Conservation (phyloP, 2,113 vertebrate species). For the Melanostigma gelatinosum region DNA sequence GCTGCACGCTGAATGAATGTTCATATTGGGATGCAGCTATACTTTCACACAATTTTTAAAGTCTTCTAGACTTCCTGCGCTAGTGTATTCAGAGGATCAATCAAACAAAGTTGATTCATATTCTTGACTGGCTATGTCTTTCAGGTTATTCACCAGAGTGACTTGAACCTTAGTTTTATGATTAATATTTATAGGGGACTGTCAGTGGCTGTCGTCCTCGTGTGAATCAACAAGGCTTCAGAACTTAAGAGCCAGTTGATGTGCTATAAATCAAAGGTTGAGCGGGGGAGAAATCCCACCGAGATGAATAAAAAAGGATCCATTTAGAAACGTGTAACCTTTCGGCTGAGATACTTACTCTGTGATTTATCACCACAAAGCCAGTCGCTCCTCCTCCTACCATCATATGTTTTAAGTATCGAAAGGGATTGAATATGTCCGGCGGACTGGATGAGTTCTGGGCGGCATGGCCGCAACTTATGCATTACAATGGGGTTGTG, state of each 20-base stretch:
- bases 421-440: conserved; percentile 65
- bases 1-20: conserved; percentile 14
- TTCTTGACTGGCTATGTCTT: conserved; percentile 56
- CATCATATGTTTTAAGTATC: conserved; percentile 61
- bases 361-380: conserved; percentile 61
- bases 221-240: conserved; percentile 72
- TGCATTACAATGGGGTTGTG: conserved; percentile 59
- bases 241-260: conserved; percentile 61
- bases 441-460: conserved; percentile 50
- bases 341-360: conserved; percentile 39
- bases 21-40: conserved; percentile 5
- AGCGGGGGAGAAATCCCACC: conserved; percentile 47
- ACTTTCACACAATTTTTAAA: conserved; percentile 8
- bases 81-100: conserved; percentile 51
- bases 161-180: conserved; percentile 65
- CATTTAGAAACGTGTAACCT: conserved; percentile 69
- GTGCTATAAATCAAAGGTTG: conserved; percentile 64
- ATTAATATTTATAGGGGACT: conserved; percentile 74
- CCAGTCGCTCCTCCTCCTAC: conserved; percentile 56
- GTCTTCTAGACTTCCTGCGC: conserved; percentile 12
- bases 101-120: conserved; percentile 65
- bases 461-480: conserved; percentile 44
- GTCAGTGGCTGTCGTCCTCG: conserved; percentile 64
- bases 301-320: conserved; percentile 58
- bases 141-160: conserved; percentile 56